Base-by-base conservation (phyloP, 2,113 vertebrate genomes). In the Notiomystis cincta region DNA sequence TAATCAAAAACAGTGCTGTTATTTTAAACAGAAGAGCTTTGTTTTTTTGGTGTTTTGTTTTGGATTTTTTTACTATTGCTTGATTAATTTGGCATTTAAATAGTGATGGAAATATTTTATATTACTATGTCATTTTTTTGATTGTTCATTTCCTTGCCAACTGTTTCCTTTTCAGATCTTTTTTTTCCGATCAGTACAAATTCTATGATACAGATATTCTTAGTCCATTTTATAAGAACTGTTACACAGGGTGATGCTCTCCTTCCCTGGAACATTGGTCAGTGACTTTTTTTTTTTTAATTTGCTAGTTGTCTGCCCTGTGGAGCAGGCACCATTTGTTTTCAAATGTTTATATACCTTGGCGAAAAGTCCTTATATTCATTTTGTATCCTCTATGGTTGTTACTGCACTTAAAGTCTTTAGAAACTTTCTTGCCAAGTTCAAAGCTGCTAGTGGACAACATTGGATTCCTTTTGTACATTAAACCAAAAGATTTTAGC, bases 381-480 rank as follows among this genome's bases (percentile, higher is more conserved):
- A 90, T 97, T 56, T 92, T 96, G 95, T 97, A 94, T 94, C 96
- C 94, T 98, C 89, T 97, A 97, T 93, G 96, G 90, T 98, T 97
- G 94, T 98, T 96, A 97, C 96, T 97, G 97, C 96, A 96, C 98
- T 98, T 98, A 97, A 97, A 93, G 75, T 91, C 89, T 94, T 96
- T 98, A 96, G 95, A 96, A 95, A 79, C 87, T 97, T 97, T 98
- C 98, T 98, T 98, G 98, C 98, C 98, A 98, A 98, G 98, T 98
- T 98, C 98, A 98, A 98, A 98, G 98, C 98, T 99, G 98, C 99
- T 99, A 98, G 97, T 97, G 97, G 98, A 98, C 97, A 97, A 98
- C 95, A 96, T 97, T 97, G 97, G 98, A 98, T 97, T 98, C 97
- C 92, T 97, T 98, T 98, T 99, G 98, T 98, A 98, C 97, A 98